Conservation (phyloP, 2,797 vertebrate genomes). For the Argyrosomus regius region DNA sequence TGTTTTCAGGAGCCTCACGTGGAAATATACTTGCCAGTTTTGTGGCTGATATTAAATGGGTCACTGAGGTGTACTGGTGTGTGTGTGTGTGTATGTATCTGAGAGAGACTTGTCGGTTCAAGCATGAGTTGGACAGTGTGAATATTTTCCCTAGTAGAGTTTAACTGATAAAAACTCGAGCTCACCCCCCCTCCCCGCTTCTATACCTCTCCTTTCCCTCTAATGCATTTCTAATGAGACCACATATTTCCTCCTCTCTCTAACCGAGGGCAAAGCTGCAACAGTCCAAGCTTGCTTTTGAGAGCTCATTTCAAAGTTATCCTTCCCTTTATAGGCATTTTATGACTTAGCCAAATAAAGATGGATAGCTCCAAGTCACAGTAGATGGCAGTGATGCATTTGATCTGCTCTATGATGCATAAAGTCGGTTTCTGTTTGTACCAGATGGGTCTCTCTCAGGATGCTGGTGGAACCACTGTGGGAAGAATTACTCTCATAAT, state of each 20-base stretch:
- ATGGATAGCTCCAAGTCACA: slow-evolving; percentile 60
- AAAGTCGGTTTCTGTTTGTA: slow-evolving; percentile 43
- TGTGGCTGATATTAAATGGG: slow-evolving; percentile 67
- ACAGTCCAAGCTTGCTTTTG: slow-evolving; percentile 50
- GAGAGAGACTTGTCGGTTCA: not conserved
- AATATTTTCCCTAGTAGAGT: slow-evolving; percentile 62
- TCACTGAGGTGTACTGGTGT: slow-evolving; percentile 49
- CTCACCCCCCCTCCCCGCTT: slow-evolving; percentile 51
- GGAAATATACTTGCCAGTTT: slow-evolving; percentile 52
- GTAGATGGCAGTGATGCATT: slow-evolving; percentile 68
- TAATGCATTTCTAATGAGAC: slow-evolving; percentile 79
- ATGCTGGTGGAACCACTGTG: slow-evolving; percentile 42
- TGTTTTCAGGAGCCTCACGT: slow-evolving; percentile 52
- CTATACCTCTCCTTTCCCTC: slow-evolving; percentile 44
- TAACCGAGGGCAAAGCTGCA: slow-evolving; percentile 50
- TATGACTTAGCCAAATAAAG: slow-evolving; percentile 72
- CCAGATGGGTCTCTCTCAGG: slow-evolving; percentile 59
- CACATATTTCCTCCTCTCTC: slow-evolving; percentile 60
- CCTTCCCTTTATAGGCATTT: slow-evolving; percentile 63
- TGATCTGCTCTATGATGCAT: slow-evolving; percentile 52
- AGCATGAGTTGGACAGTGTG: slow-evolving; percentile 55
- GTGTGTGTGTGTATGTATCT: slow-evolving; percentile 13
- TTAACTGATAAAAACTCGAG: slow-evolving; percentile 62
- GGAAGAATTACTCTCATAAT: slow-evolving; percentile 53
- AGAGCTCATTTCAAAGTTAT: slow-evolving; percentile 73